These are phyloP conservation scores for Liposcelis brunnea DNA, from an alignment of 2,888 invertebrate genomes.

Conservation along the genomic window DNA sequence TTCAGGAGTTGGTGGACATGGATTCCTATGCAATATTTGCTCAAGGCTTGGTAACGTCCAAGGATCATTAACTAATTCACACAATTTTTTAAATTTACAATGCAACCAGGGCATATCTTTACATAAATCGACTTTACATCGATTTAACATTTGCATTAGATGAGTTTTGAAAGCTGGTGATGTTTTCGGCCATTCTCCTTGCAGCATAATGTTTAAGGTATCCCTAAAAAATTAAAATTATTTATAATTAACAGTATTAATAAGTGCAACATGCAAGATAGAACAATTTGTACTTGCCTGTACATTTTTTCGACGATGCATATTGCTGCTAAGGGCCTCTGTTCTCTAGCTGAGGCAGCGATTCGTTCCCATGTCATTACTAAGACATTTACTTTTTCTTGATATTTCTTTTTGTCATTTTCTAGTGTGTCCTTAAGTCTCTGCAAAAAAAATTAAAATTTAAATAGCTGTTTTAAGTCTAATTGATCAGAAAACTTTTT, in stretches of 20 bases:
- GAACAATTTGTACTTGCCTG: slow-evolving; percentile 22
- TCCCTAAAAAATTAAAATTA: slow-evolving; percentile 18
- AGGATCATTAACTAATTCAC: slow-evolving; percentile 35
- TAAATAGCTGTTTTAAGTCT: too few relatives aligned
- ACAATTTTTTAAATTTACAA: slow-evolving; percentile 35
- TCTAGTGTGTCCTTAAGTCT: slow-evolving; percentile 29
- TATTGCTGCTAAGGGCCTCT: slow-evolving; percentile 26
- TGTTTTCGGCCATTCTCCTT: slow-evolving; percentile 38
- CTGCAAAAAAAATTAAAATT: slow-evolving; percentile 21
- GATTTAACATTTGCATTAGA: slow-evolving; percentile 27
- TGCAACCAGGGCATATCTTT: slow-evolving; percentile 28
- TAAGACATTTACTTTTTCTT: slow-evolving; percentile 30
- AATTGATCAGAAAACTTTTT: too few relatives aligned
- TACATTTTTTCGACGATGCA: slow-evolving; percentile 29
- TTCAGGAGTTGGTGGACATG: slow-evolving; percentile 23
- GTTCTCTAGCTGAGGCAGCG: slow-evolving; percentile 26
- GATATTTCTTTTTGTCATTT: slow-evolving; percentile 30
- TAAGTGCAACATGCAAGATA: background rate
- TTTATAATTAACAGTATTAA: background rate
- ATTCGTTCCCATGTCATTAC: slow-evolving; percentile 31
- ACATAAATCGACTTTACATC: slow-evolving; percentile 28
- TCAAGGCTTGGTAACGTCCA: slow-evolving; percentile 31
- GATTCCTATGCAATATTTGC: slow-evolving; percentile 27
- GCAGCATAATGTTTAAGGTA: slow-evolving; percentile 28
- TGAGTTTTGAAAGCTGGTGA: slow-evolving; percentile 28